A percentile compares a stretch with the other conserved stretches of the same genome.
phyloP scores from a whole-genome alignment of 2,888 invertebrate species.

The Calameuta pallipes region DNA sequence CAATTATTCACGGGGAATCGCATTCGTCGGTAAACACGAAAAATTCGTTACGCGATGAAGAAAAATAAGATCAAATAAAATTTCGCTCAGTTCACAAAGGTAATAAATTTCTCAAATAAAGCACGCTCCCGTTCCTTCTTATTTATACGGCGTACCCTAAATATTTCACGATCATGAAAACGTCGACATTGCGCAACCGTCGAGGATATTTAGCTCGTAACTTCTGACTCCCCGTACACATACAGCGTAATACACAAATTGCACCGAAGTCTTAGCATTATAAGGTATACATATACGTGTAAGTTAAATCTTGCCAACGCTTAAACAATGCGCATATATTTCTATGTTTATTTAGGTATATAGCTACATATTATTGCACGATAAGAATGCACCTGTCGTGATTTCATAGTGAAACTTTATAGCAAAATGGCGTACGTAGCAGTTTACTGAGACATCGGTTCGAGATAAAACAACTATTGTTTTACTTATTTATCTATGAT shows the following conservation, averaged over 20 bases:
- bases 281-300: background rate
- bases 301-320: background rate
- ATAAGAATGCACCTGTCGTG: background rate
- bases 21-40: background rate
- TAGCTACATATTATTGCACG: background rate
- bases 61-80: background rate
- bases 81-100: constrained; percentile 13
- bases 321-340: background rate
- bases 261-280: background rate
- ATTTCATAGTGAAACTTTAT: background rate
- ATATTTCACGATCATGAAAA: constrained; percentile 29
- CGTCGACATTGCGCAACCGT: constrained; percentile 3
- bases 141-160: constrained; percentile 16
- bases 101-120: constrained; percentile 33
- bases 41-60: background rate
- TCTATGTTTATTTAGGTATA: background rate
- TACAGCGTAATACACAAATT: background rate
- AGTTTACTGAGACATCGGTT: background rate
- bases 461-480: background rate
- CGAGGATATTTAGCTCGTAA: background rate
- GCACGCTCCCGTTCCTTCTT: constrained; percentile 25
- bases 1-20: constrained; percentile 26
- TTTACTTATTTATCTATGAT: background rate
- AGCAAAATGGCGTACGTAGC: background rate
- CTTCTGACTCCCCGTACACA: background rate